Base-by-base conservation (phyloP, 2,113 vertebrate species). In the Salvelinus fontinalis region DNA sequence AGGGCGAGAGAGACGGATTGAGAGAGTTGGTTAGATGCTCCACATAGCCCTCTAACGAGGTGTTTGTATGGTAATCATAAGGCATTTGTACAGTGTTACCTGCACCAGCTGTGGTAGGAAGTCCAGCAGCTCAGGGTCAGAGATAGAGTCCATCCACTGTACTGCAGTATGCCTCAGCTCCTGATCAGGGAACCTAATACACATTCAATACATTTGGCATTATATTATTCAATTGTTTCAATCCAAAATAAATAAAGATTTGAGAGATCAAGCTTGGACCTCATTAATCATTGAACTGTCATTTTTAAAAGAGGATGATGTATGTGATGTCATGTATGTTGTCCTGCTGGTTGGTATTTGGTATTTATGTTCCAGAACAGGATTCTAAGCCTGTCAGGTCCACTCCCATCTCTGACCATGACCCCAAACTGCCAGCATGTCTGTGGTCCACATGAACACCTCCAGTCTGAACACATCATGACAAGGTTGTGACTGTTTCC, bases 31-130 rank as follows among this genome's bases (percentile, higher is more conserved):
- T 54, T 54, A 54, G 12, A 12, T 14, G 51, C 51, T 54, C 51
- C 16, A 54, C 51, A 54, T 95, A 96, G 92, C 51, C 51, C 51
- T 54, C 16, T 54, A 18, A 54, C 4, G 3, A 18, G 51, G 51
- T 54, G 14, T 16, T 16, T 14, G 51, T 18, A 54, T 16, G 4
- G 14, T 5, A 54, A 18, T 54, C 51, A 54, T 54, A 54, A 54
- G 51, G 54, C 7, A 22, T 20, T 67, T 4, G n/a, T n/a, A 9
- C 14, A n/a, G 67, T 26, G 31, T 18, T 82, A 98, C 98, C 96
- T 99, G 98, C 16, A 99, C 97, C 16, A 99, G 92, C 91, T 99
- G 98, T 29, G 98, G 98, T 78, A 99, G 90, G 89, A 97, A 98
- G 88, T 99, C 98, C 11, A 98, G 91, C 68, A 99, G 94, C 87